These are phyloP conservation scores for Drosophila limbata DNA, from an alignment of 2,888 invertebrate genomes.

Conservation along the genomic window DNA sequence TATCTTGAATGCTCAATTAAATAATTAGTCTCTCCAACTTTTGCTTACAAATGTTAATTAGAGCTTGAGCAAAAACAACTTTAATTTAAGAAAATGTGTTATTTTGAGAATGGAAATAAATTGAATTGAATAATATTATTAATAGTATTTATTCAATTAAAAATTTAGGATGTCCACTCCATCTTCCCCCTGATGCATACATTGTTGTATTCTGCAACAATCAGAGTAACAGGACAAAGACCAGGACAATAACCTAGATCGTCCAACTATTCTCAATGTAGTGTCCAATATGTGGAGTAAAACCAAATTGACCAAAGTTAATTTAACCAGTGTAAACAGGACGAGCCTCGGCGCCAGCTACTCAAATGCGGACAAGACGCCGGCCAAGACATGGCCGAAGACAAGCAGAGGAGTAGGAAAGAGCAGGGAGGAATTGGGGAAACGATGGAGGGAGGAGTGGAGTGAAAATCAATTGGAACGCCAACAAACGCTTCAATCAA, in stretches of 20 bases:
- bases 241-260: slow-evolving; percentile 3
- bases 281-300: slow-evolving; percentile 54
- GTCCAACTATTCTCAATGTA: slow-evolving; percentile 40
- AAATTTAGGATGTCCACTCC: too few relatives aligned
- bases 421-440: background rate
- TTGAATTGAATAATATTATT: too few relatives aligned
- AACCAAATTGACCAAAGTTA: slow-evolving; percentile 81
- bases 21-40: slow-evolving; percentile 10
- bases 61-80: background rate
- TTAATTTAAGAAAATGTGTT: background rate
- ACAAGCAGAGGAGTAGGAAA: slow-evolving; percentile 6
- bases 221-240: background rate
- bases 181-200: too few relatives aligned
- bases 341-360: slow-evolving; percentile 35
- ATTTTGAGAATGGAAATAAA: too few relatives aligned
- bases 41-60: slow-evolving; percentile 1
- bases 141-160: too few relatives aligned
- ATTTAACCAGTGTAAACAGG: slow-evolving; percentile 78
- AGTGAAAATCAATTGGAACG: slow-evolving; percentile 73
- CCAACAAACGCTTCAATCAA: slow-evolving; percentile 82
- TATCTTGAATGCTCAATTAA: slow-evolving; percentile 8
- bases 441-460: slow-evolving; percentile 15
- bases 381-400: slow-evolving; percentile 9
- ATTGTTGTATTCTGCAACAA: too few relatives aligned
- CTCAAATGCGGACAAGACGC: slow-evolving; percentile 47